These are phyloP conservation scores for Platycnemis pennipes DNA, from an alignment of 2,888 invertebrate species.

Conservation along the genomic window DNA sequence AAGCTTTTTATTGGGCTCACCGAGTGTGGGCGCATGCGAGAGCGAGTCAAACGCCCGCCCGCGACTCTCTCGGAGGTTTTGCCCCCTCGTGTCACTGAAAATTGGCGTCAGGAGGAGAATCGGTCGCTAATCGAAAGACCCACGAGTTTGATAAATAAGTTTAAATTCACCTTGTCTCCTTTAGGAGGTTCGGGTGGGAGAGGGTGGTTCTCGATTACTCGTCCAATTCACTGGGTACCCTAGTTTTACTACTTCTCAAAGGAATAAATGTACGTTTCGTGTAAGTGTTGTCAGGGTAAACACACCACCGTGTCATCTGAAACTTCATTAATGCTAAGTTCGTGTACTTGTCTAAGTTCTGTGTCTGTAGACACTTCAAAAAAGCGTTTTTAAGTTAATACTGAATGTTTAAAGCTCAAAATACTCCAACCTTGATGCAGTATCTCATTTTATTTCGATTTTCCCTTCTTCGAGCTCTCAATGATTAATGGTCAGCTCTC, in stretches of 20 bases:
- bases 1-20: constrained; percentile 49
- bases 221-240: neutral
- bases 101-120: neutral
- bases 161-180: neutral
- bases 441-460: too few species aligned
- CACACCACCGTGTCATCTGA: neutral
- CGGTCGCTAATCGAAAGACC: neutral
- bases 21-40: neutral
- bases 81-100: neutral
- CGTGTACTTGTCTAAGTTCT: neutral
- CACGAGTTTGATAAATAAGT: neutral
- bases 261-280: neutral
- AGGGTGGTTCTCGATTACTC: neutral
- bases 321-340: neutral
- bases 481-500: too few species aligned
- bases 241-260: neutral
- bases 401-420: too few species aligned
- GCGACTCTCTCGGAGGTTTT: neutral
- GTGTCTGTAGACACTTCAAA: too few species aligned
- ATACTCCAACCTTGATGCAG: too few species aligned
- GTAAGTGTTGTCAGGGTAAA: neutral
- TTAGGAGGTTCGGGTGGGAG: neutral
- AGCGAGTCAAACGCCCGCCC: constrained; percentile 2
- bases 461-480: too few species aligned
- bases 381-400: too few species aligned